These are phyloP conservation scores for Microchrysa polita DNA, from an alignment of 2,888 invertebrate genomes.

Conservation along the genomic window DNA sequence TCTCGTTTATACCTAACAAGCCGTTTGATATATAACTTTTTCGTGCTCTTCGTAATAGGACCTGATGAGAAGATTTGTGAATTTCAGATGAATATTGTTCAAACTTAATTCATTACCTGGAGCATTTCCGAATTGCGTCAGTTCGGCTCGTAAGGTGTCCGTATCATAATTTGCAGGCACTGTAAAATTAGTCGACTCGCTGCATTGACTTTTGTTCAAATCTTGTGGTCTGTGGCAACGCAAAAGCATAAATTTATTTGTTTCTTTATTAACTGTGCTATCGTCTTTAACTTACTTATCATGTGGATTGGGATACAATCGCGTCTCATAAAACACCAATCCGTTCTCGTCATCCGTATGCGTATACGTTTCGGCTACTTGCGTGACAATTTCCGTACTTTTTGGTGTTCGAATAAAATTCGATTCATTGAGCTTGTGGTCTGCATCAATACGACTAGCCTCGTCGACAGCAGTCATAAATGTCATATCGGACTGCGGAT, in stretches of 20 bases:
- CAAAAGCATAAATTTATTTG: too few species aligned
- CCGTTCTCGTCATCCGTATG: slow-evolving; percentile 78
- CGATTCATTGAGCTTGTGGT: slow-evolving; percentile 20
- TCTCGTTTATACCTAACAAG: slow-evolving; percentile 69
- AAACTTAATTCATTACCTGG: slow-evolving; percentile 61
- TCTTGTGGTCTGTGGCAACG: neutral
- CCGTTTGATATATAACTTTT: slow-evolving; percentile 79
- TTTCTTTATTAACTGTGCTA: too few species aligned
- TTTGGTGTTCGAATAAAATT: slow-evolving; percentile 55
- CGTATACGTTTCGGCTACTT: slow-evolving; percentile 77
- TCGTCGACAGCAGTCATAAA: slow-evolving; percentile 55
- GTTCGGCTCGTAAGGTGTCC: slow-evolving; percentile 71
- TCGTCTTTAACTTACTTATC: slow-evolving; percentile 29
- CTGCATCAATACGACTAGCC: neutral
- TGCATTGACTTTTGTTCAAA: slow-evolving; percentile 54
- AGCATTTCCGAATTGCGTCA: slow-evolving; percentile 73
- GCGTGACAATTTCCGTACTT: slow-evolving; percentile 57
- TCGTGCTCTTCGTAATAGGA: slow-evolving; percentile 81
- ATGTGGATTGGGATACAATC: slow-evolving; percentile 59
- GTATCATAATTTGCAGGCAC: slow-evolving; percentile 74
- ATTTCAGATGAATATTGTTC: neutral
- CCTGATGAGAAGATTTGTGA: slow-evolving; percentile 64
- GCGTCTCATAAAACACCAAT: slow-evolving; percentile 74
- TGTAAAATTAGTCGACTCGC: slow-evolving; percentile 68
- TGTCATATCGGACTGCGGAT: slow-evolving; percentile 53